phyloP scores from a whole-genome alignment of 2,113 vertebrate genomes.

The Diadophis punctatus region DNA sequence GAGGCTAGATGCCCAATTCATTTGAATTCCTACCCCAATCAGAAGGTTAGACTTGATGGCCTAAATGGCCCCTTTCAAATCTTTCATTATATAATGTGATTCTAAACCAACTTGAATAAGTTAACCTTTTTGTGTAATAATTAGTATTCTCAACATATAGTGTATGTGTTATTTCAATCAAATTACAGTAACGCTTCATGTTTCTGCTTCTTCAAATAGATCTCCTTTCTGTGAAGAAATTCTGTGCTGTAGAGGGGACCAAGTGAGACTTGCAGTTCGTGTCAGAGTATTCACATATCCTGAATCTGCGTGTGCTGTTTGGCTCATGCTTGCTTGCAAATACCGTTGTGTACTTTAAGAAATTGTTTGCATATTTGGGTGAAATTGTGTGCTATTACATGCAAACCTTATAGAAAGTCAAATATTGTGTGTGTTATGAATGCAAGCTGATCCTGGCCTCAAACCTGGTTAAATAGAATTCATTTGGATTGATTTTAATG shows the following conservation, averaged over 20 bases:
- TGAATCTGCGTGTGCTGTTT: conserved; percentile 90
- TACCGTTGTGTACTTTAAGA: conserved; percentile 90
- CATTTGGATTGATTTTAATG: not conserved
- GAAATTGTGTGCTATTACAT: not conserved
- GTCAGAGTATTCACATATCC: conserved; percentile 89
- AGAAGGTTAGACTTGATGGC: not conserved
- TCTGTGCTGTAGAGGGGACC: conserved; percentile 90
- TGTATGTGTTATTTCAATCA: not conserved
- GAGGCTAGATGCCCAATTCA: not conserved
- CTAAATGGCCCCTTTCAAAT: not conserved
- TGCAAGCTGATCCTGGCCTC: not conserved
- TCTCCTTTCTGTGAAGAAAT: conserved; percentile 95
- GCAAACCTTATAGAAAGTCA: not conserved
- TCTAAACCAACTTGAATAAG: not conserved
- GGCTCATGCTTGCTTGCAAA: conserved; percentile 99
- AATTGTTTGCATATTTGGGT: conserved; percentile 21
- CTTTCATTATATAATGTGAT: not conserved
- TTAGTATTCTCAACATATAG: not conserved
- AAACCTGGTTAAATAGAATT: not conserved
- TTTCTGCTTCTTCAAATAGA: conserved; percentile 63
- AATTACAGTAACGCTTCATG: not conserved
- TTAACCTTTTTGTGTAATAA: not conserved
- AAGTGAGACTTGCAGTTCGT: conserved; percentile 89
- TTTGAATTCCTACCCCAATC: not conserved
- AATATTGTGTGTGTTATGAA: not conserved